Conservation (phyloP, 2,888 invertebrate genomes). For the Shargacucullia verbasci region DNA sequence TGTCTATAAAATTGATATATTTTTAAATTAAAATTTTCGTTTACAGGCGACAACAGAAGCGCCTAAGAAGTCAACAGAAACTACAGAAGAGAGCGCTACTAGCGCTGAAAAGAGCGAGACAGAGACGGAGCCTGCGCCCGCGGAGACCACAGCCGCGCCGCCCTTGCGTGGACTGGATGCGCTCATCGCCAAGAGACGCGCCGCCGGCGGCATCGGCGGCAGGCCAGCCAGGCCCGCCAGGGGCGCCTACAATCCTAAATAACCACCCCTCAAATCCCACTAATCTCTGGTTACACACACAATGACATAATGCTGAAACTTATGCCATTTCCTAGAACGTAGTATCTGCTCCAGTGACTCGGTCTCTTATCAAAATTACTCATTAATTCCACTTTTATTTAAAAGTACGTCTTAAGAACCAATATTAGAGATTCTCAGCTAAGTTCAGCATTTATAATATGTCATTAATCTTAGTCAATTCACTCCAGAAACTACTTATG, state of each 20-base stretch:
- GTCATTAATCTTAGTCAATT: constrained; percentile 85
- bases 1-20: too few relatives aligned
- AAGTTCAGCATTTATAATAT: constrained; percentile 61
- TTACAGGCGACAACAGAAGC: constrained; percentile 80
- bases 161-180: constrained; percentile 91
- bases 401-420: constrained; percentile 33
- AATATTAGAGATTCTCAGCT: constrained; percentile 36
- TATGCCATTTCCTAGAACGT: too few relatives aligned
- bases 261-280: constrained; percentile 48
- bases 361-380: constrained; percentile 17
- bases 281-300: constrained; percentile 39
- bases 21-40: too few relatives aligned
- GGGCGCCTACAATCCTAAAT: constrained; percentile 67
- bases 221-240: constrained; percentile 76
- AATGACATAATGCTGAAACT: constrained; percentile 60
- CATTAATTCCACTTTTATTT: constrained; percentile 38
- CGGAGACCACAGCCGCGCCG: constrained; percentile 87
- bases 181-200: constrained; percentile 91
- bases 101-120: constrained; percentile 79
- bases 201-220: constrained; percentile 83
- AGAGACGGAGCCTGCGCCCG: constrained; percentile 76
- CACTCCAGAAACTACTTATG: constrained; percentile 77
- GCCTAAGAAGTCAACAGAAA: constrained; percentile 78
- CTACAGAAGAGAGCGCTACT: constrained; percentile 77
- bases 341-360: too few relatives aligned